Base-by-base conservation (phyloP, 53 echinoderm and acorn worm genomes). In the Holothuria scabra region DNA sequence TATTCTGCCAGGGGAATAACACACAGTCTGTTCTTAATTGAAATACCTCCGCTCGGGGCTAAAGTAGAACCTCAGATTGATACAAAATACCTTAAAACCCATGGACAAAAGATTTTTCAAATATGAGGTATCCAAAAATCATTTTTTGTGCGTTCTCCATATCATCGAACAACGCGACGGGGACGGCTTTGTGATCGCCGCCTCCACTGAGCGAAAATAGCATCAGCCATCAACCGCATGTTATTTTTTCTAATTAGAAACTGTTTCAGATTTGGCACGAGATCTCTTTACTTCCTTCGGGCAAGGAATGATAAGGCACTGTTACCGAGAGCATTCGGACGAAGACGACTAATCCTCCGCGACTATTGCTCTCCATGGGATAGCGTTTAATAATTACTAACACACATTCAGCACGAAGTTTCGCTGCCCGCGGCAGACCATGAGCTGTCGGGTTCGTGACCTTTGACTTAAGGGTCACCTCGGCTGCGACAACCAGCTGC, bases 201-300 rank as follows among this genome's bases (percentile, higher is more conserved):
- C 52, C 72, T 35, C 46, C 28, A 10, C 20, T 44, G 46, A 72
- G 44, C 44, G 46, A 72, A 71, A 72, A 72, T 72, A 72, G 72
- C 72, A 72, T 72, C 72, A 72, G 72, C 72, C 34, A 72, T 2
- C 41, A 24, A 72, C 46, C 72, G 72, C 46, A 46, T 72, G 72
- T 72, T 72, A 44, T 72, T 72, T 46, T 72, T 72, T 72, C 72
- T 72, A 72, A 72, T 72, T 72, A 72, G 72, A 72, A 72, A 72
- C 72, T 72, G 72, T 72, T 72, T 72, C 72, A 72, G 72, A 41
- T 44, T 49, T 44, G 52, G 72, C 72, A 48, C 22, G 24, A 72
- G 72, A 72, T 72, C 72, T 72, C 25, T 72, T 72, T 72, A 35
- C 72, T 24, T 72, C 72, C 72, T 72, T 49, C 23, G 72, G 72